Base-by-base conservation (phyloP, 2,888 invertebrate species). In the Meta bourneti region DNA sequence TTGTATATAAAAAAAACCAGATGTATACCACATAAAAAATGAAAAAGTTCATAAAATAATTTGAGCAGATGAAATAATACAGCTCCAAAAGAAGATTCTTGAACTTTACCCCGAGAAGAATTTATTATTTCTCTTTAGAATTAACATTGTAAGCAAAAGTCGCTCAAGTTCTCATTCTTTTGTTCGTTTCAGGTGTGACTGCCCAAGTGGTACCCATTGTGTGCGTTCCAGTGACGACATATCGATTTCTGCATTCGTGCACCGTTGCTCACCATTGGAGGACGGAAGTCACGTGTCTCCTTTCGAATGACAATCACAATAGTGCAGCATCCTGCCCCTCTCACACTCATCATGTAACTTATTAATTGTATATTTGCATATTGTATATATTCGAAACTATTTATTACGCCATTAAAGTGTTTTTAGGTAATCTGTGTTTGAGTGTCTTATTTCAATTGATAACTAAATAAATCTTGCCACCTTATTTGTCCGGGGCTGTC, bases 171-270 rank as follows among this genome's bases (percentile, higher is more conserved):
- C 61, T 61, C 61, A 61, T 61, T 16, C 61, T 61, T 61, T 11
- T 61, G 9, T 61, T 61, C 61, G n/a, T 92, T 89, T 7, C 80
- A 92, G 92, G 19, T 92, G 92, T 34, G 81, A 86, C 7, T 92
- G 92, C 75, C 89, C 84, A 1, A 69, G 61, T 11, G 77, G 78
- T 0, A 86, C 52, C 34, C 70, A 69, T 4, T 92, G 92, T 19
- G n/a, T 48, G 11, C 85, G 92, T 6, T 74, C 86, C 19, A 78
- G 75, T 11, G 92, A 92, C 7, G 92, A 92, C 49, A 89, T 92
- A 51, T 92, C 92, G 11, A 92, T 92, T 13, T 89, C 92, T 61
- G 92, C 92, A 7, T 92, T 75, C 54, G 92, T 92, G n/a, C 86
- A 92, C 20, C 89, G 85, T 4, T 92, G 89, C 51, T 8, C 71